Percentiles rank a stretch among this genome's conserved stretches.
These are phyloP conservation scores for Scyliorhinus canicula DNA, from an alignment of 2,797 vertebrate genomes.

Conservation along the genomic window DNA sequence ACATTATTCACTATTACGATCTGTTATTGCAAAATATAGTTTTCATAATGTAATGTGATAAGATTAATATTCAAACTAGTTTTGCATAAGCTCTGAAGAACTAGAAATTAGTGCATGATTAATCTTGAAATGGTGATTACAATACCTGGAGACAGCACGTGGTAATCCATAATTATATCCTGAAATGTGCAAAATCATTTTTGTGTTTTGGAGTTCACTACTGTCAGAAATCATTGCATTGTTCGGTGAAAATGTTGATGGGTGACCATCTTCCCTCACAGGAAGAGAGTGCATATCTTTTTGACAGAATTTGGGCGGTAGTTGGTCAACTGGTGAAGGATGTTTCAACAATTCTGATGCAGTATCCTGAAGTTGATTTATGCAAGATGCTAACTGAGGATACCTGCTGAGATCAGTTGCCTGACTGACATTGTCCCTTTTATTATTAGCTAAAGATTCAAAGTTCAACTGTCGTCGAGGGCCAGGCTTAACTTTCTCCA, in stretches of 20 bases:
- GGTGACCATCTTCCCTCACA: conserved; percentile 44
- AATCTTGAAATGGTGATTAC: background rate
- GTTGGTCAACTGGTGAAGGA: conserved; percentile 45
- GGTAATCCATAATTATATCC: conserved; percentile 81
- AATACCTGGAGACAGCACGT: conserved; percentile 59
- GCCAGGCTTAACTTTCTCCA: conserved; percentile 46
- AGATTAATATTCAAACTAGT: too few species aligned
- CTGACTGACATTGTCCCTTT: conserved; percentile 40
- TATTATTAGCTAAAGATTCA: conserved; percentile 50
- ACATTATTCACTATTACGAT: background rate
- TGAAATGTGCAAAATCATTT: conserved; percentile 61
- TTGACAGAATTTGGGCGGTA: conserved; percentile 44
- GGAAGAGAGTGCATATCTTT: conserved; percentile 40
- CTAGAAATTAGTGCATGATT: background rate
- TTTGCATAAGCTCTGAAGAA: background rate
- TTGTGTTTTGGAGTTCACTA: conserved; percentile 48
- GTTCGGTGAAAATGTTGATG: conserved; percentile 45
- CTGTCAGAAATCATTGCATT: conserved; percentile 49
- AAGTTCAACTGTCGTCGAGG: conserved; percentile 67
- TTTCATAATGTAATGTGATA: background rate
- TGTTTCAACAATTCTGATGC: conserved; percentile 44
- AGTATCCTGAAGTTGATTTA: conserved; percentile 45
- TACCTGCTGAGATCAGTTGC: conserved; percentile 41
- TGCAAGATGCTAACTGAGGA: conserved; percentile 42
- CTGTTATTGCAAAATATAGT: background rate